Base-by-base conservation (phyloP, 35 echinoderm and acorn worm genomes). In the Amphiura filiformis region DNA sequence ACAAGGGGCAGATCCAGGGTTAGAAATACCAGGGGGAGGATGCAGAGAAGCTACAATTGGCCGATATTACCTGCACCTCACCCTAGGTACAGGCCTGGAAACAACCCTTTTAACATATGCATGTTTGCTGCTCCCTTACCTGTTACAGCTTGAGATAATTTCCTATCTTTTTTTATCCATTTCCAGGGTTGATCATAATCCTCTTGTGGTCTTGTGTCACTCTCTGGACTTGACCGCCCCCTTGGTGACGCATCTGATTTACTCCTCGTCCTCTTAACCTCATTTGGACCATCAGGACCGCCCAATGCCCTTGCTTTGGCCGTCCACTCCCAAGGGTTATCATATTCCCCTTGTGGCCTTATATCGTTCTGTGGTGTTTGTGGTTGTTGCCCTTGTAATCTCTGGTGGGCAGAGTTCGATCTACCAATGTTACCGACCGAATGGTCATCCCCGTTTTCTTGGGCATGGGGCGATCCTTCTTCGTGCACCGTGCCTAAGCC, bases 121-220 rank as follows among this genome's bases (percentile, higher is more conserved):
- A n/a, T n/a, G n/a, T n/a, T n/a, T n/a, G n/a, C n/a, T n/a, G n/a
- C n/a, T n/a, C n/a, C n/a, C n/a, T 22, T 49, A 93, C 92, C 92
- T 89, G 86, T 89, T 38, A 89, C 76, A 35, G 87, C 86, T 52
- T 93, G 91, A 28, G 86, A 84, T 41, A 93, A 76, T 79, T 91
- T 89, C 39, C 93, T 89, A 78, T 92, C 92, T 83, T 93, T 94
- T 22, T 91, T 77, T 81, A 88, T 86, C 96, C 96, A 99, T 57
- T 99, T 93, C 96, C 96, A 99, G 7, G 96, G 96, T 65, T 94
- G 89, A 82, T 99, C 96, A 64, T 99, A 99, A 14, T 99, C 96
- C 39, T 92, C 93, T 7, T 85, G 89, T 36, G 96, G 96, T 57
- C 96, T 82, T 41, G 82, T 94, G 57, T 99, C 96, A 3, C 84